A percentile compares a stretch with the other conserved stretches of the same genome.
phyloP scores from a whole-genome alignment of 2,113 vertebrate genomes.

The Pardalotus punctatus region DNA sequence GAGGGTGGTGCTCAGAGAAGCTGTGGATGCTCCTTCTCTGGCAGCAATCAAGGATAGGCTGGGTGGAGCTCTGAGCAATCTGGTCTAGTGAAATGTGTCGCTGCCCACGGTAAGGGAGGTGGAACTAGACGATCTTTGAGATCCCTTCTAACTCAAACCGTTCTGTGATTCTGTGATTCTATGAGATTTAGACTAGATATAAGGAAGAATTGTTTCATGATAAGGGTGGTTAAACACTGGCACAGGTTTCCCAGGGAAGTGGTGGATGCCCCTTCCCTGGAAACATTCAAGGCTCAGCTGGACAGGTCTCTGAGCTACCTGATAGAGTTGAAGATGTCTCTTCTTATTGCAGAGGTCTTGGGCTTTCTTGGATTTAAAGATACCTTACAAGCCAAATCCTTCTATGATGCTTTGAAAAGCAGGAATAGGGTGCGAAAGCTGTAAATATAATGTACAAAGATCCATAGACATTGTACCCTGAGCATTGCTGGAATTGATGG shows the following conservation, averaged over 20 bases:
- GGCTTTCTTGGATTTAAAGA: not conserved
- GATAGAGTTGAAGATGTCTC: not conserved
- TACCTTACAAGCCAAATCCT: not conserved
- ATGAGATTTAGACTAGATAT: not conserved
- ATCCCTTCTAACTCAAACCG: not conserved
- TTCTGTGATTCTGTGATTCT: not conserved
- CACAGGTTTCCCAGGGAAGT: not conserved
- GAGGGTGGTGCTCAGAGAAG: not conserved
- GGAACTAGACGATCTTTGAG: not conserved
- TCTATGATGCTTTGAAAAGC: not conserved
- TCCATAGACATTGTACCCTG: not conserved
- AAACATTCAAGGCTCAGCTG: not conserved
- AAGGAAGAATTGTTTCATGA: not conserved
- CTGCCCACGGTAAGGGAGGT: rapidly evolving
- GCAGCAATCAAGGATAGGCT: not conserved
- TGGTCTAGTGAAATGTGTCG: not conserved
- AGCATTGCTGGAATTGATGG: not conserved
- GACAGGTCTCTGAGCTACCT: not conserved
- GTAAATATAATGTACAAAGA: not conserved
- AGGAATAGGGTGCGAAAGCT: not conserved
- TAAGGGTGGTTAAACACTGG: not conserved
- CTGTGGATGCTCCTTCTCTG: not conserved
- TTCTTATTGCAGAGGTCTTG: not conserved
- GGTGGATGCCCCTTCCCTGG: not conserved
- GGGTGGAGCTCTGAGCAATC: not conserved